phyloP scores from a whole-genome alignment of 2,113 vertebrate species.

The Hemicordylus capensis region DNA sequence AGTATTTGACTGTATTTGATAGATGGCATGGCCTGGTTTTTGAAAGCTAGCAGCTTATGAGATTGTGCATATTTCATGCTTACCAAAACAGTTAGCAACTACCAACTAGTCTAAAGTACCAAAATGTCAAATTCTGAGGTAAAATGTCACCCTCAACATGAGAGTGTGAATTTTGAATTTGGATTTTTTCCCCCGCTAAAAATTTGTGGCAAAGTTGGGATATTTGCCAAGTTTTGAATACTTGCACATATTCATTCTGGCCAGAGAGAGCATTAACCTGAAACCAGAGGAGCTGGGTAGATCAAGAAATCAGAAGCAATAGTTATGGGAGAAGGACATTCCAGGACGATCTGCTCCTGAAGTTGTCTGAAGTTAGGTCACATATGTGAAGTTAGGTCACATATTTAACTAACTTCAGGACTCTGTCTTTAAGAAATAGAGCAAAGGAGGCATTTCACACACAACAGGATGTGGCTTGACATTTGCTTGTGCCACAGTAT shows the following conservation, averaged over 20 bases:
- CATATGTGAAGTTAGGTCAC: background rate
- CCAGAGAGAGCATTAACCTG: background rate
- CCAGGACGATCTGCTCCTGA: background rate
- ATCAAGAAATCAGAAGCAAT: background rate
- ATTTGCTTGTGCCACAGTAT: constrained; percentile 62
- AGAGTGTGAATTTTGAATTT: background rate
- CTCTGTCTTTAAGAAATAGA: constrained; percentile 16
- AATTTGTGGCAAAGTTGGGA: background rate
- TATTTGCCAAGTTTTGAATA: background rate
- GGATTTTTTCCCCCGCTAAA: too few relatives aligned
- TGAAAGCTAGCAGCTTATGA: background rate
- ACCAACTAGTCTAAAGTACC: background rate
- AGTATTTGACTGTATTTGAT: background rate
- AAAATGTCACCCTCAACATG: background rate
- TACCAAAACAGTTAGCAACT: background rate
- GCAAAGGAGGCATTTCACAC: constrained; percentile 25
- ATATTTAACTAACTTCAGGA: background rate
- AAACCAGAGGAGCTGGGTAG: background rate
- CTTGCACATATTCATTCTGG: background rate
- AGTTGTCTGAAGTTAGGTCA: background rate
- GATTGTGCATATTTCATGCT: background rate
- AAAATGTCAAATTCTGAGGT: background rate
- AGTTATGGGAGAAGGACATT: background rate
- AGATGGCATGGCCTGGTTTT: background rate
- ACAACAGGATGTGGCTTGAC: constrained; percentile 81